These are phyloP conservation scores for Caenorhabditis virilis DNA, from an alignment of 2,888 invertebrate species.

Conservation along the genomic window DNA sequence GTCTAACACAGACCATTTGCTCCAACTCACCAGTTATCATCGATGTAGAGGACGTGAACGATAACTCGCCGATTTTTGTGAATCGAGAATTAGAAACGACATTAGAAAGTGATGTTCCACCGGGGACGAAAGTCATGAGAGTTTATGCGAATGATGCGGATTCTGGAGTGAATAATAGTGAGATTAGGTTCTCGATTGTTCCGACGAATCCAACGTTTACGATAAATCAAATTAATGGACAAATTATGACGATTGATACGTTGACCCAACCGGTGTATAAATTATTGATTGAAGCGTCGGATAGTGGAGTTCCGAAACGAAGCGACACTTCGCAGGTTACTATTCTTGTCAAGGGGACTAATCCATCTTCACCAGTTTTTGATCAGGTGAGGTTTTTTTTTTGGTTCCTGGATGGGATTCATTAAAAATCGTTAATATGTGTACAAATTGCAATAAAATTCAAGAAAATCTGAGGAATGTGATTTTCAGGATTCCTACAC, in stretches of 20 bases:
- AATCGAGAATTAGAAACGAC: conserved; percentile 42
- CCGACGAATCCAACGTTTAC: conserved; percentile 22
- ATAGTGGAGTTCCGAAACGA: conserved; percentile 42
- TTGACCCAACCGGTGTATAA: conserved; percentile 40
- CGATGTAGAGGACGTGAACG: conserved; percentile 58
- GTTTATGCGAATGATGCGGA: conserved; percentile 55
- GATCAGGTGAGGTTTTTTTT: too few relatives aligned
- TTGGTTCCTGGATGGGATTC: too few relatives aligned
- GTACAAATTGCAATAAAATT: too few relatives aligned
- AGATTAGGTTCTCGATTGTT: conserved; percentile 47
- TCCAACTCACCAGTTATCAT: conserved; percentile 32
- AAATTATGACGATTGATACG: conserved; percentile 26
- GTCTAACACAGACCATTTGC: conserved; percentile 39
- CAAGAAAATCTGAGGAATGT: too few relatives aligned
- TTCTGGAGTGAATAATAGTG: conserved; percentile 43
- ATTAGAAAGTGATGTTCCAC: conserved; percentile 57
- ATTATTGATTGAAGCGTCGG: conserved; percentile 41
- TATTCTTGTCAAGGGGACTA: conserved; percentile 50
- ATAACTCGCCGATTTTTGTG: conserved; percentile 57
- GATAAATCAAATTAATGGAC: conserved; percentile 28
- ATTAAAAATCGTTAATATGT: too few relatives aligned
- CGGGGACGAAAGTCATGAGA: conserved; percentile 41
- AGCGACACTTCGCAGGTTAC: conserved; percentile 41
- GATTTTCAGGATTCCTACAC: conserved; percentile 58
- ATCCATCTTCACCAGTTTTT: conserved; percentile 61